phyloP scores from a whole-genome alignment of 2,888 invertebrate species.

The Myopa testacea region DNA sequence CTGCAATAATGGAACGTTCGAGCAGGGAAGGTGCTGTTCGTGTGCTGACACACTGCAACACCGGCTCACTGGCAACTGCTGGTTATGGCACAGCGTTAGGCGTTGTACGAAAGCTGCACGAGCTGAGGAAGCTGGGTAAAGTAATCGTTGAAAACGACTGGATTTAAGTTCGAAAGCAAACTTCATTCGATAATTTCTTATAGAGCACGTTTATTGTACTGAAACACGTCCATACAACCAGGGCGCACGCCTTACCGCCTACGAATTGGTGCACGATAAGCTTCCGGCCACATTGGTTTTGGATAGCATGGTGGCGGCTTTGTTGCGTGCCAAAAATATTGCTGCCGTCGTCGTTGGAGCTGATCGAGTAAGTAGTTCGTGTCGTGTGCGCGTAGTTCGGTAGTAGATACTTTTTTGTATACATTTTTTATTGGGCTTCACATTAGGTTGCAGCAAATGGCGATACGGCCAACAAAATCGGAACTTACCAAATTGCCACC shows the following conservation, averaged over 20 bases:
- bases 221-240: constrained; percentile 99
- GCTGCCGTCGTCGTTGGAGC: constrained; percentile 97
- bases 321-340: constrained; percentile 86
- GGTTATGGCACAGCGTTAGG: constrained; percentile 98
- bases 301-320: constrained; percentile 94
- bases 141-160: neutral
- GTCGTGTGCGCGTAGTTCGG: neutral
- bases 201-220: constrained; percentile 92
- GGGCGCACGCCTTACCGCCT: constrained; percentile 94
- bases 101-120: constrained; percentile 87
- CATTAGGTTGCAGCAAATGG: constrained; percentile 89
- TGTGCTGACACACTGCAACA: constrained; percentile 97
- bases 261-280: constrained; percentile 91
- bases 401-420: neutral
- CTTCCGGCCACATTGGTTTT: constrained; percentile 93
- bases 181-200: constrained; percentile 52
- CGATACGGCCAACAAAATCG: constrained; percentile 99
- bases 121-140: constrained; percentile 77
- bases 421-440: constrained; percentile 18
- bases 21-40: constrained; percentile 71
- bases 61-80: constrained; percentile 96
- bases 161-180: neutral
- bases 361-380: constrained; percentile 77
- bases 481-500: constrained; percentile 95
- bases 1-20: constrained; percentile 75